These are phyloP conservation scores for Eupithecia abbreviata DNA, from an alignment of 2,888 invertebrate genomes.

Conservation along the genomic window DNA sequence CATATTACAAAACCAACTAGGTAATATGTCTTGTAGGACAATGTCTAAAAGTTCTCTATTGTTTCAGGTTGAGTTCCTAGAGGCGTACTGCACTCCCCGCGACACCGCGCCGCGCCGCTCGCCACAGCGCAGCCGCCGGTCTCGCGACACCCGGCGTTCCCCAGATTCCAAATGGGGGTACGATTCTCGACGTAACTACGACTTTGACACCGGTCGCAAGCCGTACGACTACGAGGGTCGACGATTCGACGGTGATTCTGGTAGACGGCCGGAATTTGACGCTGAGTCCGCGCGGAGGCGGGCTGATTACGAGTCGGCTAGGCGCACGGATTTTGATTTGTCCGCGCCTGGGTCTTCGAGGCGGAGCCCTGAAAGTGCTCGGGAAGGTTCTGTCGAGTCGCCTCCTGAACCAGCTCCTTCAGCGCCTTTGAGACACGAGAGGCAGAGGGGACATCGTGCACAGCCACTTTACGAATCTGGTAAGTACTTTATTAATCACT, in stretches of 20 bases:
- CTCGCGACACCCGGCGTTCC: conserved; percentile 74
- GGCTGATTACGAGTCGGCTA: conserved; percentile 79
- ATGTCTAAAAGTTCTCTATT: conserved; percentile 48
- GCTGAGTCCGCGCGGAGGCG: conserved; percentile 74
- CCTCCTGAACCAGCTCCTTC: conserved; percentile 81
- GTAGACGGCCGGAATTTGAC: conserved; percentile 72
- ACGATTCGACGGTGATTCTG: conserved; percentile 73
- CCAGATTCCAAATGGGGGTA: conserved; percentile 79
- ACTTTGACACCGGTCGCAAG: conserved; percentile 71
- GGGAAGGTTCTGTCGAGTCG: conserved; percentile 76
- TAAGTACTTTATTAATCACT: conserved; percentile 48
- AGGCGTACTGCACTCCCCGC: conserved; percentile 89
- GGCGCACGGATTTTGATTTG: conserved; percentile 77
- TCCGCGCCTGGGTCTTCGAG: conserved; percentile 74
- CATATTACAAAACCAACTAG: background rate
- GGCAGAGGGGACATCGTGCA: conserved; percentile 70
- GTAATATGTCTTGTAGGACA: background rate
- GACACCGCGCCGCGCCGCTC: conserved; percentile 84
- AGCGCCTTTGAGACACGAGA: conserved; percentile 73
- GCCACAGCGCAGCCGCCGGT: conserved; percentile 75
- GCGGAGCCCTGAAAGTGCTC: conserved; percentile 77
- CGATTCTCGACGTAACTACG: conserved; percentile 76
- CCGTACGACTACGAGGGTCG: conserved; percentile 77
- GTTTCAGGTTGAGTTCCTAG: conserved; percentile 88
- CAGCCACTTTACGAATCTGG: conserved; percentile 81